Percentiles rank a stretch among this genome's conserved stretches.
Evolutionary conservation across 53 echinoderm and acorn worm species (phyloP).

Genomic region (Crossaster papposus): DNA sequence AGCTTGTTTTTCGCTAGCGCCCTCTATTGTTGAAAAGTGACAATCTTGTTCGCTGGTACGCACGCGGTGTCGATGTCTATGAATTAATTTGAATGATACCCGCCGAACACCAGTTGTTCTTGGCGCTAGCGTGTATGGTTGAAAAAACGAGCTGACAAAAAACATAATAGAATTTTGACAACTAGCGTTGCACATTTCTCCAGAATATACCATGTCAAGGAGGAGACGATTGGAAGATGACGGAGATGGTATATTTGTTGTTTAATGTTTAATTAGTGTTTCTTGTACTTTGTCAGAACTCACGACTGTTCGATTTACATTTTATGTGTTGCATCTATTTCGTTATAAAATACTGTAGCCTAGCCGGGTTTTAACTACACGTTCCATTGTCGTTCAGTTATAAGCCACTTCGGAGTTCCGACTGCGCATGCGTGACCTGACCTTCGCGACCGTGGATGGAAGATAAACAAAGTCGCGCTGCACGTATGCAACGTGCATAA

Average conservation of each 20-base stretch:
- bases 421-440: too few species aligned
- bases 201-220: constrained; percentile 24
- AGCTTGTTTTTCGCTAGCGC: not conserved
- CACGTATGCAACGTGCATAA: too few species aligned
- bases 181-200: not conserved
- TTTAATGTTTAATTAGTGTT: not conserved
- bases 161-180: not conserved
- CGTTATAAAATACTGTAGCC: not conserved
- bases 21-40: not conserved
- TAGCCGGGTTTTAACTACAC: not conserved
- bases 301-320: not conserved
- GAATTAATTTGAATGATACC: not conserved
- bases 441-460: too few species aligned
- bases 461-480: too few species aligned
- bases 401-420: too few species aligned
- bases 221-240: constrained; percentile 53
- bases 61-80: not conserved
- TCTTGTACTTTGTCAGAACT: not conserved
- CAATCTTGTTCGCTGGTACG: not conserved
- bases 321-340: constrained; percentile 7
- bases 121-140: not conserved
- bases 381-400: too few species aligned
- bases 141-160: not conserved
- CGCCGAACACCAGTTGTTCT: not conserved
- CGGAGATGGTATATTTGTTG: constrained; percentile 24